Conservation (phyloP, 2,888 invertebrate species). For the Mesoligia furuncula region DNA sequence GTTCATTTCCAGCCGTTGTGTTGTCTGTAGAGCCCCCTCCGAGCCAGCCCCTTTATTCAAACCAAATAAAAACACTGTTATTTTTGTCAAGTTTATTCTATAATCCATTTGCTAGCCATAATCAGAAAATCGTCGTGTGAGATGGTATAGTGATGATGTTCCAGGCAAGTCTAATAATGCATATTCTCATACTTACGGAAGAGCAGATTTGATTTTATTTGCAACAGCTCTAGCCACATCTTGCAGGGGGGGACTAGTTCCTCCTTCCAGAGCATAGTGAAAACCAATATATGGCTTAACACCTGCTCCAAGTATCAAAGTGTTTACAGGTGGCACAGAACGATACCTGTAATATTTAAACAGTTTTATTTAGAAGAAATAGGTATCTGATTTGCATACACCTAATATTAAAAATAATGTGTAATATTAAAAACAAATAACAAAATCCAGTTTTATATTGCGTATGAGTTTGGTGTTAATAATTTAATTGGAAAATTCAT, state of each 20-base stretch:
- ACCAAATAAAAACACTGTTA: neutral
- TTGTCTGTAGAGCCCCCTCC: constrained; percentile 80
- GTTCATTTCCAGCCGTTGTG: constrained; percentile 79
- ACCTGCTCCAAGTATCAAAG: constrained; percentile 94
- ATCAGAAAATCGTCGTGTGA: neutral
- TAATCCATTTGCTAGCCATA: neutral
- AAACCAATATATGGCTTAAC: constrained; percentile 96
- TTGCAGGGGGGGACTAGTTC: constrained; percentile 93
- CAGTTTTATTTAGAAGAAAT: neutral
- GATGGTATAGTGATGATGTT: neutral
- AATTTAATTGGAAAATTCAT: neutral
- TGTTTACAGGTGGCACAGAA: constrained; percentile 94
- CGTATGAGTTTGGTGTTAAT: neutral
- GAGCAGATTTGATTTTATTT: constrained; percentile 94
- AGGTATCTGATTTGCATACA: neutral
- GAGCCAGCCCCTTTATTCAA: constrained; percentile 84
- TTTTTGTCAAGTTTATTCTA: neutral
- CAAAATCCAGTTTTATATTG: neutral
- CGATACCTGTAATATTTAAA: constrained; percentile 86
- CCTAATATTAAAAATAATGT: neutral
- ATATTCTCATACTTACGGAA: constrained; percentile 91
- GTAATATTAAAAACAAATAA: neutral
- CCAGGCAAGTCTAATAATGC: constrained; percentile 7
- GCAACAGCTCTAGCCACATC: constrained; percentile 98
- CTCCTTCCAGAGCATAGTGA: constrained; percentile 97